Evolutionary conservation across 2,113 vertebrate species (phyloP).

Genomic region (Hippocampus barbouri): DNA sequence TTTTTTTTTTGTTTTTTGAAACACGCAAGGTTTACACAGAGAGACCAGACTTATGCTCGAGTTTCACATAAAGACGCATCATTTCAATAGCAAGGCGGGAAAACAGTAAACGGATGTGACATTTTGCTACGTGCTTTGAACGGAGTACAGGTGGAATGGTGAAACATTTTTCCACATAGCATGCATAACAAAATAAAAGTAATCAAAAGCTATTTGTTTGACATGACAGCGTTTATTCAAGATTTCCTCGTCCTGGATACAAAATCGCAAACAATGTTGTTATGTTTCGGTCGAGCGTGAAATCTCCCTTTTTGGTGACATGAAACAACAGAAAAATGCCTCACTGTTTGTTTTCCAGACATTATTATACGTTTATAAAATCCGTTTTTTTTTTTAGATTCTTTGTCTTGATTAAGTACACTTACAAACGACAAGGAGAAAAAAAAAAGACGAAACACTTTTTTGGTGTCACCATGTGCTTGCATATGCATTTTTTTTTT

Average conservation of each 20-base stretch:
- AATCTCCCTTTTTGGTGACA: slow-evolving; percentile 57
- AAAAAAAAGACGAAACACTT: slow-evolving; percentile 20
- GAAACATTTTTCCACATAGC: neutral
- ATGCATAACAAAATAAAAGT: slow-evolving; percentile 2
- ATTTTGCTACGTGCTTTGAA: neutral
- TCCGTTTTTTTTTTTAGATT: slow-evolving; percentile 46
- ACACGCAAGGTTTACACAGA: neutral
- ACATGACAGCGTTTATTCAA: slow-evolving; percentile 64
- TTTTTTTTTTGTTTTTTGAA: neutral
- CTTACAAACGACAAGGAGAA: slow-evolving; percentile 63
- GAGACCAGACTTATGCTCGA: neutral
- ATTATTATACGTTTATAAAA: slow-evolving; percentile 66
- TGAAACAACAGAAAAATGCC: slow-evolving; percentile 42
- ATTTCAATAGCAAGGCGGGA: neutral
- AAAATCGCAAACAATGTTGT: slow-evolving; percentile 62
- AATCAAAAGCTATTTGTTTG: slow-evolving; percentile 22
- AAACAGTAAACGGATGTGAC: neutral
- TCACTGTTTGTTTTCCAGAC: slow-evolving; percentile 46
- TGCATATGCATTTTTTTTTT: neutral
- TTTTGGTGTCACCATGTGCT: slow-evolving; percentile 9
- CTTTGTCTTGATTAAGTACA: slow-evolving; percentile 69
- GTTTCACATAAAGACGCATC: neutral
- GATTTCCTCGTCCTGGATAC: slow-evolving; percentile 37
- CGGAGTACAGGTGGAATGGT: neutral
- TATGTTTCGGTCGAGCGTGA: slow-evolving; percentile 19